These are phyloP conservation scores for Pararge aegeria DNA, from an alignment of 1,140 invertebrate species.

Conservation along the genomic window DNA sequence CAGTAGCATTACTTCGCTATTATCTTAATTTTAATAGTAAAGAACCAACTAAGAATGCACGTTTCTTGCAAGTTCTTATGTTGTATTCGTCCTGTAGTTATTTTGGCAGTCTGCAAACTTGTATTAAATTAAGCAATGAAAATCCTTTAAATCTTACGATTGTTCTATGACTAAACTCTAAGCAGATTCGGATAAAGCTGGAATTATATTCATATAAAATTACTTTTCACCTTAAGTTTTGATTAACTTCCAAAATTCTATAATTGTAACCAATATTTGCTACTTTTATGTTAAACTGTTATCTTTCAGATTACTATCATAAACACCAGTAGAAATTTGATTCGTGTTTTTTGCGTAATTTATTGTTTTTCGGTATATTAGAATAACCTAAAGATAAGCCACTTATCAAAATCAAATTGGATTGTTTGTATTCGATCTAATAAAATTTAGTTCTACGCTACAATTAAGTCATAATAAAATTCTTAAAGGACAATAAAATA, in stretches of 20 bases:
- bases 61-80: too few relatives aligned
- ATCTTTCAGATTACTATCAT: not conserved
- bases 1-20: too few relatives aligned
- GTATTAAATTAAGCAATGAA: too few relatives aligned
- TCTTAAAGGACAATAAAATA: conserved; percentile 6
- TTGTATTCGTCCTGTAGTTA: too few relatives aligned
- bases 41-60: too few relatives aligned
- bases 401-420: not conserved
- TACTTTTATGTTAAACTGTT: not conserved
- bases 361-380: not conserved
- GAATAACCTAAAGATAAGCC: not conserved
- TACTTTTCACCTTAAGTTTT: not conserved
- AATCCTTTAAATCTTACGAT: too few relatives aligned
- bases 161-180: too few relatives aligned
- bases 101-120: too few relatives aligned
- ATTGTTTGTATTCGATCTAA: too few relatives aligned
- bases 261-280: not conserved
- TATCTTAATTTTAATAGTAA: too few relatives aligned
- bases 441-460: too few relatives aligned
- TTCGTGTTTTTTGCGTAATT: not conserved
- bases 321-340: not conserved
- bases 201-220: not conserved
- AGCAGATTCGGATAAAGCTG: too few relatives aligned
- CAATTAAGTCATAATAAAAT: not conserved
- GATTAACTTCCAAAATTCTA: not conserved